These are phyloP conservation scores for Acrobasis suavella DNA, from an alignment of 2,888 invertebrate species.

Conservation along the genomic window DNA sequence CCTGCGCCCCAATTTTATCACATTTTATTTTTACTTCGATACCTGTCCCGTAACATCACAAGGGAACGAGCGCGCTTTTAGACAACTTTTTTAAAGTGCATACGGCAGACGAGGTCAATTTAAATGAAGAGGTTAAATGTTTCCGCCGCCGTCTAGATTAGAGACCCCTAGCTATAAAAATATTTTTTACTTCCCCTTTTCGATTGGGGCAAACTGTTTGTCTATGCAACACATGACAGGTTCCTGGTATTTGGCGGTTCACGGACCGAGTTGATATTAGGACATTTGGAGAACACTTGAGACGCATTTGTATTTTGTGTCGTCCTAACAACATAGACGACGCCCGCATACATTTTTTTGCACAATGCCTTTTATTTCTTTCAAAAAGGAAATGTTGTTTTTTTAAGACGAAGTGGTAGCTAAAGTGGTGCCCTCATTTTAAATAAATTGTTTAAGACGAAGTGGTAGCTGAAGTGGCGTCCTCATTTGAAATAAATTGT, in stretches of 20 bases:
- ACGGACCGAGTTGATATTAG: slow-evolving; percentile 12
- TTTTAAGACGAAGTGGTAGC: too few species aligned
- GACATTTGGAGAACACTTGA: slow-evolving; percentile 19
- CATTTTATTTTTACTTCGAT: slow-evolving; percentile 54
- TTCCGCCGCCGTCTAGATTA: slow-evolving; percentile 20
- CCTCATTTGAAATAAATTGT: too few species aligned
- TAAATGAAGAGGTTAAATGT: slow-evolving; percentile 35
- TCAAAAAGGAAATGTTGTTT: neutral
- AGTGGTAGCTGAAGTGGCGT: too few species aligned
- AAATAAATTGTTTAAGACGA: too few species aligned
- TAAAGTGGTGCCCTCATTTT: too few species aligned
- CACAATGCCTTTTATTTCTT: neutral
- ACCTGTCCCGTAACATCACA: slow-evolving; percentile 71
- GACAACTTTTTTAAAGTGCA: slow-evolving; percentile 18
- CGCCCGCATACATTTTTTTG: slow-evolving; percentile 7
- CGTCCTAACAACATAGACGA: neutral
- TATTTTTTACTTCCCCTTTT: slow-evolving; percentile 32
- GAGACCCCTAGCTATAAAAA: slow-evolving; percentile 29
- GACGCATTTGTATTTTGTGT: slow-evolving; percentile 21
- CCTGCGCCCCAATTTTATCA: slow-evolving; percentile 56
- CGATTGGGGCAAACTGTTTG: slow-evolving; percentile 25
- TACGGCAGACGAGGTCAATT: slow-evolving; percentile 24
- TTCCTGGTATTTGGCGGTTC: slow-evolving; percentile 29
- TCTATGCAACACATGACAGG: slow-evolving; percentile 30
- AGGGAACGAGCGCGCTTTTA: slow-evolving; percentile 54